Evolutionary conservation across 2,113 vertebrate species (phyloP), one percentile per base, ranked within the genome.

Genomic region (Apus apus): DNA sequence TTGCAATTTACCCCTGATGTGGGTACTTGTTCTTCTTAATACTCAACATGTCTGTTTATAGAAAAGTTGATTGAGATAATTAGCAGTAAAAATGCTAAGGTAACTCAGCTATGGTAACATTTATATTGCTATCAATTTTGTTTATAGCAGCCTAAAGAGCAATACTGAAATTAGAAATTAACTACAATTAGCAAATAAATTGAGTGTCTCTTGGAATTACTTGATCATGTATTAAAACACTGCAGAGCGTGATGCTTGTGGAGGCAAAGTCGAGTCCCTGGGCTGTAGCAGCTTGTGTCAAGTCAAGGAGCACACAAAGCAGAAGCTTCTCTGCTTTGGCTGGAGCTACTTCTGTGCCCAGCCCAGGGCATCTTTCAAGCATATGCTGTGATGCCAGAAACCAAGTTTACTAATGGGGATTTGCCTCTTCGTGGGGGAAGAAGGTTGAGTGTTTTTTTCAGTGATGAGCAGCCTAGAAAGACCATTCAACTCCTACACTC

Each of bases 151-250:
- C 89, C 91, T 85, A 79, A 96, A 96, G 88, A 95, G 93, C 88
- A 53, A 83, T 89, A 89, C 89, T 92, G 95, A 92, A 96, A 95
- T 96, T 89, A 95, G 95, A 95, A 96, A 97, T 96, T 96, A 97
- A 80, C 86, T 92, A 74, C 93, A 94, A 96, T 97, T 97, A 95
- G 95, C 89, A 94, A 95, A 97, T 94, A 96, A 96, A 96, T 96
- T 89, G 93, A 95, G 94, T 95, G 91, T 96, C 90, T 94, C 93
- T 95, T 95, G 83, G 92, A 94, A 91, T 95, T 88, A 91, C 90
- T 95, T 89, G 88, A 96, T 96, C 88, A 8, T 34, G 68, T 87
- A 92, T 93, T 87, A 83, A 95, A 93, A 91, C 0, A 2, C 18
- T 57, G 71, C 74, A 29, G 25, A 30, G 71, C 46, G 85, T n/a